A percentile compares a stretch with the other conserved stretches of the same genome.
These are phyloP conservation scores for Meriones unguiculatus DNA, from an alignment of 2,113 vertebrate species.

Conservation along the genomic window DNA sequence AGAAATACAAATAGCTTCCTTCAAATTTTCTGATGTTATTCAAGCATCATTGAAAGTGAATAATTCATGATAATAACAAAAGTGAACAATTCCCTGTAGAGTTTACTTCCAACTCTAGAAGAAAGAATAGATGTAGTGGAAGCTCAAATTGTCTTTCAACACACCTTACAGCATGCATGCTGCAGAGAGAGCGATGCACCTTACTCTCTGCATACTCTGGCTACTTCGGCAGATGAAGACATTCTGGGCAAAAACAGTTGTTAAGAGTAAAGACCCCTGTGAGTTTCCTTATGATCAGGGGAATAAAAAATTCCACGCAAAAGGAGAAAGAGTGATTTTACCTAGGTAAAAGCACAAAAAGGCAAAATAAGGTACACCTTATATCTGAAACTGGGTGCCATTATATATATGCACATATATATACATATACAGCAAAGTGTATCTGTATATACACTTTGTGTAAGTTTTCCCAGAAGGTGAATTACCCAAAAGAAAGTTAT, in stretches of 20 bases:
- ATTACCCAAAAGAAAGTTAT: not conserved
- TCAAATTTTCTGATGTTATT: slow-evolving; percentile 19
- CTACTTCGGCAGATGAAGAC: not conserved
- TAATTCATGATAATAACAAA: slow-evolving; percentile 31
- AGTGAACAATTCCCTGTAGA: not conserved
- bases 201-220: not conserved
- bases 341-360: not conserved
- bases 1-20: slow-evolving; percentile 47
- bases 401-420: not conserved
- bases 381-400: not conserved
- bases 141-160: not conserved
- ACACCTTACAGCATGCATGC: not conserved
- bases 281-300: not conserved
- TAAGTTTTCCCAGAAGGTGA: slow-evolving; percentile 9
- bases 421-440: no score
- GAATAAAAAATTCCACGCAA: not conserved
- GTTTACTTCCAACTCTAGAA: slow-evolving; percentile 49
- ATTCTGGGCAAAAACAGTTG: slow-evolving; percentile 13
- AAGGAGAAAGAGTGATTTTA: not conserved
- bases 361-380: not conserved
- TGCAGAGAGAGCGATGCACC: not conserved
- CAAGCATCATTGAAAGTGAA: slow-evolving; percentile 51
- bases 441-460: not conserved
- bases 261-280: not conserved
- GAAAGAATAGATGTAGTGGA: slow-evolving; percentile 27